Evolutionary conservation across 2,113 vertebrate genomes (phyloP).

Genomic region (Gorsachius goisagi): DNA sequence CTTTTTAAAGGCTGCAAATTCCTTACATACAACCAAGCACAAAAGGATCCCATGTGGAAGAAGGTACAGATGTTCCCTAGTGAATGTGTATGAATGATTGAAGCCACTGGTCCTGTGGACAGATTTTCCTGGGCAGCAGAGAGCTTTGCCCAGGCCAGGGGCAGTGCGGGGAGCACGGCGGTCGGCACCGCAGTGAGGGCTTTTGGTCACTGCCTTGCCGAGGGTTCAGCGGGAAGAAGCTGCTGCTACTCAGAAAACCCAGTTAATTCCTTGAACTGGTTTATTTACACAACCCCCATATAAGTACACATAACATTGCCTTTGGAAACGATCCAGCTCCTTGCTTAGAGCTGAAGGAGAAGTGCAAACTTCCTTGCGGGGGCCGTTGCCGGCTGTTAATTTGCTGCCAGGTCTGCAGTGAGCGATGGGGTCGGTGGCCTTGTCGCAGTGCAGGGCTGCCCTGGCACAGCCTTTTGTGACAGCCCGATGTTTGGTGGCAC

Average conservation of each 20-base stretch:
- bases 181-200: accelerated
- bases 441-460: accelerated
- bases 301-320: background rate
- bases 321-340: background rate
- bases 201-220: accelerated
- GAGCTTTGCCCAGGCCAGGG: accelerated
- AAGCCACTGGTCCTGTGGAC: accelerated
- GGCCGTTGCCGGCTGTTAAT: background rate
- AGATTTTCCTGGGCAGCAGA: background rate
- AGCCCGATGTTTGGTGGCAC: accelerated
- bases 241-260: background rate
- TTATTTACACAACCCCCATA: constrained; percentile 36
- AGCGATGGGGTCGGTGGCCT: accelerated
- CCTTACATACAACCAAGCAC: background rate
- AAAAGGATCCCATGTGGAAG: background rate
- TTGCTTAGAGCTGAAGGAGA: background rate
- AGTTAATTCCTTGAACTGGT: background rate
- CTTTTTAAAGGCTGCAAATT: background rate
- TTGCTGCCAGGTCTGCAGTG: background rate
- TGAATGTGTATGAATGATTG: accelerated
- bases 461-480: background rate
- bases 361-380: background rate
- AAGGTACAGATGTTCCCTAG: background rate
- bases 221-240: background rate
- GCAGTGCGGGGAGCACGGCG: accelerated